Evolutionary conservation across 2,888 invertebrate species (phyloP), one percentile per base, ranked within the genome.

Genomic region (Sinohyriopsis cumingii): DNA sequence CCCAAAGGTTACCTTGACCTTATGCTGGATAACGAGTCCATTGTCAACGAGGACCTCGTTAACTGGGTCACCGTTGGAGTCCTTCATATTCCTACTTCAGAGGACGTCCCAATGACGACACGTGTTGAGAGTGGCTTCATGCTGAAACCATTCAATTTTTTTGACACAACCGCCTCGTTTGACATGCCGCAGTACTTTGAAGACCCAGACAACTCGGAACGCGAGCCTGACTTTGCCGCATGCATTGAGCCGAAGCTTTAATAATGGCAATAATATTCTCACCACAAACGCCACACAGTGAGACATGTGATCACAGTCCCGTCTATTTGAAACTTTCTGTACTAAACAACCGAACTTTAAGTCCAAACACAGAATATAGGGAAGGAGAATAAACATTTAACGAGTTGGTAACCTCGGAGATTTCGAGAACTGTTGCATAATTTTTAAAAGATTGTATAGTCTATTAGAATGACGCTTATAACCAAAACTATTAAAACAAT

Each of bases 41-140:
- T 83, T 19, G 70, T 76, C n/a, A 75, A 82, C 63, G 75, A 77
- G 4, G 81, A 82, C 68, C 62, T 83, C 18, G 81, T 83, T 15
- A 77, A 78, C 53, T 82, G 82, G 82, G 70, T 82, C 3, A 72
- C 80, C 4, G 68, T 82, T 20, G 82, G 82, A 2, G 81, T 82
- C 63, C 71, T 82, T 20, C 82, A 82, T 61, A 68, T 82, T 22
- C 82, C 82, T n/a, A 80, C 80, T 4, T 67, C 81, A 22, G 82
- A 82, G 68, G 82, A 82, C 25, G 76, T 82, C 60, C 82, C 82
- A 19, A 82, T 82, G 79, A 82, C 82, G n/a, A 72, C 76, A 6
- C 65, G 76, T n/a, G 80, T 80, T 12, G 73, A 79, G 53, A 73
- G 79, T 12, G 80, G 81, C 1, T 82, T 82, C 59, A 60, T 75